phyloP scores from a whole-genome alignment of 1,140 invertebrate genomes.

The Pseudobourletiella spinata region DNA sequence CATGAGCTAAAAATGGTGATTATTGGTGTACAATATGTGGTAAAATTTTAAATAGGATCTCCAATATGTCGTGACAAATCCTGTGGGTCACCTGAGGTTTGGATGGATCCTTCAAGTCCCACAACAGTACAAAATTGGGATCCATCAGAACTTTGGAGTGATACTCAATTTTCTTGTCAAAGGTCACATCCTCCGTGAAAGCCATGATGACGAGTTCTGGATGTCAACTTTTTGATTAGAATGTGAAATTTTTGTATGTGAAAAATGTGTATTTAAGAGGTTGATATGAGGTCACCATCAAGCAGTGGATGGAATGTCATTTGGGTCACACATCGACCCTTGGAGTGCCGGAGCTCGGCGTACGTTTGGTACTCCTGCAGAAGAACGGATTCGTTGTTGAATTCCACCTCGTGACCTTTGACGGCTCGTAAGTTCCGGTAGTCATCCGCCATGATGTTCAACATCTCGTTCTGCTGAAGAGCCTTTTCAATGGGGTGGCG shows the following conservation, averaged over 20 bases:
- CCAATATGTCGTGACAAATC: no score
- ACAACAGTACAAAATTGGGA: conserved; percentile 44
- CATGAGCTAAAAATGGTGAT: conserved; percentile 40
- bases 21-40: no score
- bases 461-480: conserved; percentile 34
- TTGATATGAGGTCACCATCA: conserved; percentile 36
- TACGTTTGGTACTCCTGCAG: conserved; percentile 45
- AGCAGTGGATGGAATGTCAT: conserved; percentile 46
- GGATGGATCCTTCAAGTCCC: conserved; percentile 46
- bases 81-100: conserved; percentile 44
- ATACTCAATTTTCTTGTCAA: conserved; percentile 44
- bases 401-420: conserved; percentile 29
- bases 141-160: conserved; percentile 43
- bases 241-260: conserved; percentile 4
- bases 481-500: not conserved
- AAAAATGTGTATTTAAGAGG: not conserved
- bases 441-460: conserved; percentile 25
- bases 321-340: conserved; percentile 43
- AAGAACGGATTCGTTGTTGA: conserved; percentile 20
- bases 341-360: conserved; percentile 44
- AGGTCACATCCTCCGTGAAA: conserved; percentile 41
- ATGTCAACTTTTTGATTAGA: not conserved
- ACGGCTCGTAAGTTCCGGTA: conserved; percentile 19
- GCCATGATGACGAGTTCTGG: conserved; percentile 43
- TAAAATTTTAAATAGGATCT: no score